Evolutionary conservation across 1,140 invertebrate genomes (phyloP), one percentile per base, ranked within the genome.

Genomic region (Ips typographus): DNA sequence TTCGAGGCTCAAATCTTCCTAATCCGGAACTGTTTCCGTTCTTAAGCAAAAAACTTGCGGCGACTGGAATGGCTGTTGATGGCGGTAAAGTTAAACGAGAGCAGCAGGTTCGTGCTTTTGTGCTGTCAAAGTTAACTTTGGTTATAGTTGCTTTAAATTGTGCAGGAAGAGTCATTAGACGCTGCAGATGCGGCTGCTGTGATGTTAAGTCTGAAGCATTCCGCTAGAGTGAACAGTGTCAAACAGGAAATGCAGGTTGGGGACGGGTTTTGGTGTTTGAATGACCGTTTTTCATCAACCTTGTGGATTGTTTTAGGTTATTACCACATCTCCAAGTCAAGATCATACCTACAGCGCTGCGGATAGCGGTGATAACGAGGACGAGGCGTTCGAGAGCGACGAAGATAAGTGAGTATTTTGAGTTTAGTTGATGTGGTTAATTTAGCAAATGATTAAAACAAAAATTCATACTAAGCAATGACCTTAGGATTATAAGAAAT

Each of bases 171-270:
- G 52, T 84, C 85, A 47, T 83, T 88, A 49, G 87, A 88, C 65
- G 90, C 90, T 77, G 90, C 91, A 1, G 91, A 93, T 81, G 92
- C 92, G 4, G 91, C 92, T 2, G 89, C 90, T 5, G 91, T 91
- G 0, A 91, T 94, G 87, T 84, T 94, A 51, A 90, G 89, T 52
- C 85, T 94, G 58, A 92, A 93, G 79, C 89, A 91, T 79, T 90
- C 87, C 65, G 84, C 73, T 77, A 82, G 71, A 72, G 74, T 78
- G 79, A 80, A 74, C 79, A 80, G 73, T 68, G 73, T 58, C 76
- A 83, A 74, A 4, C 79, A 82, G 64, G 81, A 83, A 64, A 38
- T 82, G 74, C 78, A 71, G 63, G 61, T 65, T 64, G 2, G 22
- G 4, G 44, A 3, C 6, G 22, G 44, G 7, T 37, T 44, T 43